Percentiles rank a stretch among this genome's conserved stretches.
These are phyloP conservation scores for Charaxes varanes DNA, from an alignment of 1,140 invertebrate genomes.

Conservation along the genomic window DNA sequence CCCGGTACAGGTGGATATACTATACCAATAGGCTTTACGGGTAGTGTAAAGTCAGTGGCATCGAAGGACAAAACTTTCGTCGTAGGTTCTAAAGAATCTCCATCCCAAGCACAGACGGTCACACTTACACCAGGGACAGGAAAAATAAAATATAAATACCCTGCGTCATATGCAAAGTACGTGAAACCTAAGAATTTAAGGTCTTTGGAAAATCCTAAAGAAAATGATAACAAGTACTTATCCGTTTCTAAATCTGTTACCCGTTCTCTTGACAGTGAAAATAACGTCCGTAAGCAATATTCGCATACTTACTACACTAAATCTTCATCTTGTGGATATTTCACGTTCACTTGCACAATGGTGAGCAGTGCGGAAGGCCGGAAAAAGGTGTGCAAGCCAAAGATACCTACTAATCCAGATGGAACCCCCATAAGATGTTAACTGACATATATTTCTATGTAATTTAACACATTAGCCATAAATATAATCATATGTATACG, in stretches of 20 bases:
- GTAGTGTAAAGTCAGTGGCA: slow-evolving; percentile 77
- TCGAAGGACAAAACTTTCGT: slow-evolving; percentile 76
- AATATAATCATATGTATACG: no score
- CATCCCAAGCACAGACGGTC: slow-evolving; percentile 80
- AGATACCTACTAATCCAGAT: slow-evolving; percentile 70
- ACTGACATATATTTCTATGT: slow-evolving; percentile 4
- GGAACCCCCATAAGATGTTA: slow-evolving; percentile 67
- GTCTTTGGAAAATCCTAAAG: slow-evolving; percentile 40
- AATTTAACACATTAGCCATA: not conserved
- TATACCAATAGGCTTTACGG: slow-evolving; percentile 80
- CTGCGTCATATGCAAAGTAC: slow-evolving; percentile 49
- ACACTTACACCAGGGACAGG: slow-evolving; percentile 74
- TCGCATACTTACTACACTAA: slow-evolving; percentile 89
- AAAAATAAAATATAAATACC: slow-evolving; percentile 66
- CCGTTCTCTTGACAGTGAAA: slow-evolving; percentile 77
- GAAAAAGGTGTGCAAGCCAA: slow-evolving; percentile 87
- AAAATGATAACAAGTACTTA: slow-evolving; percentile 74
- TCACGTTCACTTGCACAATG: slow-evolving; percentile 87
- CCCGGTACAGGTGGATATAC: slow-evolving; percentile 78
- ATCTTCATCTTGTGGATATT: slow-evolving; percentile 88
- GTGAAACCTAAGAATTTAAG: slow-evolving; percentile 58
- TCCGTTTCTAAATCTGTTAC: slow-evolving; percentile 86
- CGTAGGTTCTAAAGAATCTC: slow-evolving; percentile 71
- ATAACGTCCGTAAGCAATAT: slow-evolving; percentile 77
- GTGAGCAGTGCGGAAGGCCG: slow-evolving; percentile 84